A percentile compares a stretch with the other conserved stretches of the same genome.
phyloP scores from a whole-genome alignment of 2,113 vertebrate genomes.

The Cacatua alba region DNA sequence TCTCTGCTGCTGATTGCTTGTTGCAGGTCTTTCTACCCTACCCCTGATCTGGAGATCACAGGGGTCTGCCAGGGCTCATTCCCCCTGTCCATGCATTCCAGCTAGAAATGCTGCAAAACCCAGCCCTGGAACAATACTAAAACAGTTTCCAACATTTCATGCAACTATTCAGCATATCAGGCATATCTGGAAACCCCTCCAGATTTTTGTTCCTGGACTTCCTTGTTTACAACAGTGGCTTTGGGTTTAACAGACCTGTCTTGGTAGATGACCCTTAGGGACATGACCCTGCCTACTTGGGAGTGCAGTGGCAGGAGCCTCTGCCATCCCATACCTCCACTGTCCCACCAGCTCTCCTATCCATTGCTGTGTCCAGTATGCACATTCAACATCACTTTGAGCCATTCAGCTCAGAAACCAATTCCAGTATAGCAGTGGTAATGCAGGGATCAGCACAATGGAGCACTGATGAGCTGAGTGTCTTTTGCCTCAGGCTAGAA shows the following conservation, averaged over 20 bases:
- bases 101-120: not conserved
- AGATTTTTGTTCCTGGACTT: not conserved
- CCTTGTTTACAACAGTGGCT: not conserved
- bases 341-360: not conserved
- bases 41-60: not conserved
- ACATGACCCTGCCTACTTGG: not conserved
- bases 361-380: not conserved
- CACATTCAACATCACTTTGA: not conserved
- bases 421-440: not conserved
- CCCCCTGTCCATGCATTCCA: not conserved
- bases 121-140: not conserved
- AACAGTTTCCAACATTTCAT: not conserved
- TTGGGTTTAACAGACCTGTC: not conserved
- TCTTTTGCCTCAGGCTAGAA: constrained; percentile 29
- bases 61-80: not conserved
- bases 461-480: constrained; percentile 31
- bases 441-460: not conserved
- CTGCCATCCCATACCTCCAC: not conserved
- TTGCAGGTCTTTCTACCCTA: not conserved
- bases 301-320: not conserved
- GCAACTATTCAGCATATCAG: not conserved
- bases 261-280: not conserved
- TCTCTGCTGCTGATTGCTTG: not conserved
- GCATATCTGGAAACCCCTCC: not conserved
- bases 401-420: not conserved